A percentile compares a stretch with the other conserved stretches of the same genome.
Conservation (phyloP, 2,113 vertebrate genomes). For the Paramisgurnus dabryanus region DNA sequence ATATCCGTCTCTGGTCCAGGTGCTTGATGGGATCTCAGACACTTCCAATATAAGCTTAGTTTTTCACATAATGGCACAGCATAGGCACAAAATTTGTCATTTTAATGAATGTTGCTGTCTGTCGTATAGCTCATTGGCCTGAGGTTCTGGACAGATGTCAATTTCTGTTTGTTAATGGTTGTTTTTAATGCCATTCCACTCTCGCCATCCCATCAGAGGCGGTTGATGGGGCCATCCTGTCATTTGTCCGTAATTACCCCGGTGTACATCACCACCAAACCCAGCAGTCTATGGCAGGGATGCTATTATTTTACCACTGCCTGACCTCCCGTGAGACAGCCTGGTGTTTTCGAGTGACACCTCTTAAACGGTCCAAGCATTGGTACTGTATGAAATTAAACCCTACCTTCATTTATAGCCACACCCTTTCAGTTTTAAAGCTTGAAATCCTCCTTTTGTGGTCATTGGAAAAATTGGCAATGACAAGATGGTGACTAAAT, state of each 20-base stretch:
- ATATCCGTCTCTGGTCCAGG: not conserved
- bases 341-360: constrained; percentile 44
- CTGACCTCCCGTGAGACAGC: constrained; percentile 40
- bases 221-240: constrained; percentile 65
- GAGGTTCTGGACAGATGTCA: constrained; percentile 22
- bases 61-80: constrained; percentile 2
- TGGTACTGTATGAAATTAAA: constrained; percentile 22
- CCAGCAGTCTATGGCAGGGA: constrained; percentile 75
- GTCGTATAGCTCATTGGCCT: constrained; percentile 9
- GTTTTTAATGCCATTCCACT: constrained; percentile 24
- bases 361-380: constrained; percentile 32
- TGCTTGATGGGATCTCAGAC: not conserved
- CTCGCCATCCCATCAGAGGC: constrained; percentile 7
- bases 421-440: constrained; percentile 49
- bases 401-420: constrained; percentile 57
- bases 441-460: no score
- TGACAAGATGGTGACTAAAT: no score
- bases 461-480: no score
- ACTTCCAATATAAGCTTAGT: constrained; percentile 10
- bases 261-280: constrained; percentile 77
- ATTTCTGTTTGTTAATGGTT: constrained; percentile 41
- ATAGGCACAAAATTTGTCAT: constrained; percentile 28
- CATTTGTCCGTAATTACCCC: constrained; percentile 69
- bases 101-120: constrained; percentile 38
- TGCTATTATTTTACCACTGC: constrained; percentile 77